Percentiles rank a stretch among this genome's conserved stretches.
phyloP scores from a whole-genome alignment of 2,797 vertebrate species.

The Argentina silus region DNA sequence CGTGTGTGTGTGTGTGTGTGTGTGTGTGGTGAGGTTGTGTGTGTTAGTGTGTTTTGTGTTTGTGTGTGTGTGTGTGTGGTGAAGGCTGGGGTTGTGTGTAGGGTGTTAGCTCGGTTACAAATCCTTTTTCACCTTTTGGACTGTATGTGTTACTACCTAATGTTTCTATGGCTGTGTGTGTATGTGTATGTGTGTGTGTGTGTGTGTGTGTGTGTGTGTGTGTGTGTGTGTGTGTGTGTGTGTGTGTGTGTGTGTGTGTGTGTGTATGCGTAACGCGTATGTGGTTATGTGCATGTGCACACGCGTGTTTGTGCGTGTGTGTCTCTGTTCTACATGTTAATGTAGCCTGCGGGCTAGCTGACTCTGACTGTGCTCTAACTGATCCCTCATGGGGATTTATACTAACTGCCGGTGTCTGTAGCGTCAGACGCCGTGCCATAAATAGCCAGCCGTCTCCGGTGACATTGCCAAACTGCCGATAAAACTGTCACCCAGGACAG shows the following conservation, averaged over 20 bases:
- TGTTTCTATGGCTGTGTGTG: too few species aligned
- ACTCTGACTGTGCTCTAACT: constrained; percentile 65
- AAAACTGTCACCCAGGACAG: constrained; percentile 85
- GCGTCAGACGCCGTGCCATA: constrained; percentile 83
- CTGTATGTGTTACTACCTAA: not conserved
- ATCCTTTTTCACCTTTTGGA: constrained; percentile 7
- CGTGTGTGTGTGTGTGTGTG: constrained; percentile 15
- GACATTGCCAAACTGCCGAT: constrained; percentile 84
- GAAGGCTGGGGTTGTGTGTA: too few species aligned
- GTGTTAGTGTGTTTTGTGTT: not conserved
- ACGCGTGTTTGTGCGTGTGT: constrained; percentile 28
- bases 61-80: not conserved
- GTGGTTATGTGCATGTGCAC: too few species aligned
- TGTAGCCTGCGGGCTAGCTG: constrained; percentile 40
- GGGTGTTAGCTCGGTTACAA: constrained; percentile 59
- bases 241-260: constrained; percentile 38
- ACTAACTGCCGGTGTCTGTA: constrained; percentile 85
- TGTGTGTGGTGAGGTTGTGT: not conserved
- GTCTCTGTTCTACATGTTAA: too few species aligned
- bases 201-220: too few species aligned
- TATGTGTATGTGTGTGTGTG: too few species aligned
- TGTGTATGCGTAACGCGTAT: too few species aligned
- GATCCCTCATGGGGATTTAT: constrained; percentile 88
- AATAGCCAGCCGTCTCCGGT: constrained; percentile 85
- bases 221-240: too few species aligned